phyloP scores from a whole-genome alignment of 2,113 vertebrate genomes.

The Megaceryle maxima region DNA sequence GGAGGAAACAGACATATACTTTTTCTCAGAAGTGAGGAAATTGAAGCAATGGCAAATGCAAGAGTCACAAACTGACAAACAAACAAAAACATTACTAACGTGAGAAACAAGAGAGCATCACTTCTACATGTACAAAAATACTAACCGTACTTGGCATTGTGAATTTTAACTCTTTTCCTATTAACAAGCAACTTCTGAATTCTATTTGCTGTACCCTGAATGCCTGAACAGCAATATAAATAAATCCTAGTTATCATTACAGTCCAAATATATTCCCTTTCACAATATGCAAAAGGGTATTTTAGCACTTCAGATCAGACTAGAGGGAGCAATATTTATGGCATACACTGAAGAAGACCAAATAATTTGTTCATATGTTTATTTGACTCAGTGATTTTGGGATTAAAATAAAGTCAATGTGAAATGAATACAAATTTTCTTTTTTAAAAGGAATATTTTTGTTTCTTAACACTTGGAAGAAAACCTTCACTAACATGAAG shows the following conservation, averaged over 20 bases:
- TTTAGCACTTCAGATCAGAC: neutral
- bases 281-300: neutral
- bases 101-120: neutral
- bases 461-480: neutral
- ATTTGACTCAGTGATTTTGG: neutral
- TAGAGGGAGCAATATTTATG: neutral
- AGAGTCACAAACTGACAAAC: neutral
- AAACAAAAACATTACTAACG: neutral
- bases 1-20: neutral
- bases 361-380: neutral
- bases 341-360: rapidly evolving
- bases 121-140: neutral
- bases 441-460: neutral
- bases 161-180: neutral
- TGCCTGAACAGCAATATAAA: neutral
- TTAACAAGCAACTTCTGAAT: neutral
- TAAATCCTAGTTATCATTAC: neutral
- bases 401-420: neutral
- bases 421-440: neutral
- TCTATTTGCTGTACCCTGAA: neutral
- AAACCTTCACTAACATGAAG: neutral
- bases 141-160: neutral
- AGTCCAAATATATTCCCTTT: neutral
- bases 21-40: neutral
- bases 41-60: neutral